phyloP scores from a whole-genome alignment of 2,797 vertebrate genomes.

The Sparus aurata region DNA sequence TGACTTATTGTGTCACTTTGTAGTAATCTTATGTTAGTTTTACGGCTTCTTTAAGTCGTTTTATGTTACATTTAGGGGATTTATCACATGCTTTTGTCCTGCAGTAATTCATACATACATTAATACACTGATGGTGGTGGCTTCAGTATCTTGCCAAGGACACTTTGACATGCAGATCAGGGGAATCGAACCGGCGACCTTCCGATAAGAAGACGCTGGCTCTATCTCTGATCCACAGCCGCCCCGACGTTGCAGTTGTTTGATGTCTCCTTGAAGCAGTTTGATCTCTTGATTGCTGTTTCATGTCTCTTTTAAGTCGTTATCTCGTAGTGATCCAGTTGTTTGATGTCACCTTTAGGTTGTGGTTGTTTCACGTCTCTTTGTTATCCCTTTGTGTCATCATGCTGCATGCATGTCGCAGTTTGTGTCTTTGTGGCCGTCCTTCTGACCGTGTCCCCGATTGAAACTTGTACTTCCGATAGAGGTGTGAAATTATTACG shows the following conservation, averaged over 20 bases:
- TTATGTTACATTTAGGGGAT: neutral
- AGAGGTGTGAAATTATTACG: neutral
- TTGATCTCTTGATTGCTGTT: too few relatives aligned
- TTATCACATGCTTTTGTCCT: too few relatives aligned
- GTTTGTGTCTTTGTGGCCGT: neutral
- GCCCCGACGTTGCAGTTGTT: neutral
- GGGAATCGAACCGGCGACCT: too few relatives aligned
- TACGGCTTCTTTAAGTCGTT: neutral
- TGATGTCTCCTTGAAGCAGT: neutral
- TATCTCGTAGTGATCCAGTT: neutral
- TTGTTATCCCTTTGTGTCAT: neutral
- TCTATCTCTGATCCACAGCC: too few relatives aligned
- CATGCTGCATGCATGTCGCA: too few relatives aligned
- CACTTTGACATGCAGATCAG: too few relatives aligned
- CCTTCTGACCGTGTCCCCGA: too few relatives aligned
- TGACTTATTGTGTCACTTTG: neutral
- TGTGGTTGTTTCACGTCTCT: neutral
- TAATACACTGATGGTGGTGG: too few relatives aligned
- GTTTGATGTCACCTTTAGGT: neutral
- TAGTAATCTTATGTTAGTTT: neutral
- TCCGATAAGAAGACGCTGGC: too few relatives aligned
- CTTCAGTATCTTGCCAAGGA: too few relatives aligned
- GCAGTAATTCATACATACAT: too few relatives aligned
- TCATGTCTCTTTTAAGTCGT: neutral
- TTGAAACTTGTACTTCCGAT: neutral